Evolutionary conservation across 2,888 invertebrate species (phyloP).

Genomic region (Lasioglossum vierecki): DNA sequence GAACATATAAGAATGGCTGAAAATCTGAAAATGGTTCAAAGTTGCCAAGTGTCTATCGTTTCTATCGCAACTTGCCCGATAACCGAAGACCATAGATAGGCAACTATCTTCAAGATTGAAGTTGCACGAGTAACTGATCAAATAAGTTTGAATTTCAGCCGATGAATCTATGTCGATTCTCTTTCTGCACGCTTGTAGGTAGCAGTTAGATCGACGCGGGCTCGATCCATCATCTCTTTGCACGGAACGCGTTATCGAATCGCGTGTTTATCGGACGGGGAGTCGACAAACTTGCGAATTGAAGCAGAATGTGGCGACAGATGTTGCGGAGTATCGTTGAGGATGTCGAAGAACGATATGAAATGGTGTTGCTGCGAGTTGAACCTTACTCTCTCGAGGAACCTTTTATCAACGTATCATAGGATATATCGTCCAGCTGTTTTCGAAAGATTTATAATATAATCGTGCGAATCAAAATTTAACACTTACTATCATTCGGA

Average conservation of each 20-base stretch:
- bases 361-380: not conserved
- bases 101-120: not conserved
- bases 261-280: not conserved
- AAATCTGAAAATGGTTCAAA: not conserved
- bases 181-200: not conserved
- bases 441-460: not conserved
- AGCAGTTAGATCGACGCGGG: not conserved
- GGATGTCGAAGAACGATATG: not conserved
- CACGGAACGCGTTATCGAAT: not conserved
- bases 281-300: not conserved
- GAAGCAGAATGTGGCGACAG: not conserved
- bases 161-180: not conserved
- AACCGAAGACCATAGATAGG: not conserved
- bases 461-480: not conserved
- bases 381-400: not conserved
- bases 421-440: not conserved
- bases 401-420: not conserved
- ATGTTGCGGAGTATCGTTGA: not conserved
- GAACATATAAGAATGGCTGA: not conserved
- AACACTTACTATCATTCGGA: no score
- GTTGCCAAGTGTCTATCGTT: not conserved
- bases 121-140: not conserved
- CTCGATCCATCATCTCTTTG: not conserved
- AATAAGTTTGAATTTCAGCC: not conserved
- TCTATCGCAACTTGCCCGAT: not conserved